phyloP scores from a whole-genome alignment of 2,113 vertebrate genomes.

The Epinephelus cyanopodus region DNA sequence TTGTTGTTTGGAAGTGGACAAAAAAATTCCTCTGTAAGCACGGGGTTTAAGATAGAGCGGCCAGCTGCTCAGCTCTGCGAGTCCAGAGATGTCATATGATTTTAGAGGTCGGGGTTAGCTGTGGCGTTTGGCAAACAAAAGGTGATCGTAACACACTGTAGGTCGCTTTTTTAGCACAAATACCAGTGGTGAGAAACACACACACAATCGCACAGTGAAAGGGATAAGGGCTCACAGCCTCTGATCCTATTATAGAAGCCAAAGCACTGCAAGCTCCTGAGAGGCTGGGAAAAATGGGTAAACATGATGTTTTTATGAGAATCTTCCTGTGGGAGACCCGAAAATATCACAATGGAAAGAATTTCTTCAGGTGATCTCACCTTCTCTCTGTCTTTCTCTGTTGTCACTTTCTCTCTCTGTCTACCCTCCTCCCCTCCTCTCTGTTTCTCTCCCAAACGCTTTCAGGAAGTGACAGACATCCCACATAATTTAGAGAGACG shows the following conservation, averaged over 20 bases:
- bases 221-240: constrained; percentile 55
- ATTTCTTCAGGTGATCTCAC: constrained; percentile 47
- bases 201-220: constrained; percentile 29
- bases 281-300: constrained; percentile 52
- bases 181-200: constrained; percentile 16
- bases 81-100: constrained; percentile 43
- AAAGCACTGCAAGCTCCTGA: constrained; percentile 43
- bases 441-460: constrained; percentile 7
- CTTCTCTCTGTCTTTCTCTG: background rate
- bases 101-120: constrained; percentile 30
- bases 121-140: constrained; percentile 44
- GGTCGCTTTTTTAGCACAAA: constrained; percentile 25
- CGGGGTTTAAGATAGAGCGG: constrained; percentile 50
- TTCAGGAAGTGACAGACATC: constrained; percentile 56
- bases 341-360: constrained; percentile 39
- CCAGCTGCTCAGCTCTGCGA: constrained; percentile 59
- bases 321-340: constrained; percentile 1
- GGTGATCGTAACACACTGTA: constrained; percentile 37
- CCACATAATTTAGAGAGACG: constrained; percentile 35
- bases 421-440: too few relatives aligned
- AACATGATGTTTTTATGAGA: constrained; percentile 51
- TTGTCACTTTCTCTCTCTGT: background rate
- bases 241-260: constrained; percentile 67
- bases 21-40: constrained; percentile 64
- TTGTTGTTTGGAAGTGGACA: constrained; percentile 71